Percentiles rank a stretch among this genome's conserved stretches.
Conservation (phyloP, 1,140 invertebrate species). For the Epicauta chinensis region DNA sequence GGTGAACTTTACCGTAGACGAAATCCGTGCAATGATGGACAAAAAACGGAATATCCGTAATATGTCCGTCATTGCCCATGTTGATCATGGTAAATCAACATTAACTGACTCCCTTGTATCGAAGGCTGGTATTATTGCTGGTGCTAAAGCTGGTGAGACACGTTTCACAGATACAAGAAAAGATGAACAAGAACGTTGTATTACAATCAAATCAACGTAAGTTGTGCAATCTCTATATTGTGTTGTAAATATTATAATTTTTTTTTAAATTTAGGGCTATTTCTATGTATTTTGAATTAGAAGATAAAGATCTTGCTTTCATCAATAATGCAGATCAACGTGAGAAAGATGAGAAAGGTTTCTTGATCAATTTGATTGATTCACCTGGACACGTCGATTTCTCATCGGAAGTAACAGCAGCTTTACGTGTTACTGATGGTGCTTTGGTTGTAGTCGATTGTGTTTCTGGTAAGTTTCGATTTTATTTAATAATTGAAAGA, state of each 20-base stretch:
- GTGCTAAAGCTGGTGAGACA: constrained; percentile 96
- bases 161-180: constrained; percentile 99
- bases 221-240: constrained; percentile 38
- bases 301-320: constrained; percentile 86
- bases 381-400: constrained; percentile 99
- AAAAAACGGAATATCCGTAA: constrained; percentile 99
- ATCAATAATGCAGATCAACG: constrained; percentile 84
- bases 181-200: constrained; percentile 99
- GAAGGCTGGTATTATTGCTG: constrained; percentile 99
- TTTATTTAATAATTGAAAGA: not conserved
- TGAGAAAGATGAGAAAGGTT: constrained; percentile 86
- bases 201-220: constrained; percentile 99
- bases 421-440: constrained; percentile 97
- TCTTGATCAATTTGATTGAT: constrained; percentile 99
- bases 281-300: constrained; percentile 96
- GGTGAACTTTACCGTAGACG: constrained; percentile 99
- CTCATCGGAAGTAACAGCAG: constrained; percentile 98
- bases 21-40: constrained; percentile 99
- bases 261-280: constrained; percentile 74
- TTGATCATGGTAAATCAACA: constrained; percentile 99
- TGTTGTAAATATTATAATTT: not conserved
- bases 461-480: constrained; percentile 74
- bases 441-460: constrained; percentile 99
- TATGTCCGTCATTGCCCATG: constrained; percentile 99
- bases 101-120: constrained; percentile 98